Base-by-base conservation (phyloP, 2,888 invertebrate genomes). In the Pyrrhosoma nymphula region DNA sequence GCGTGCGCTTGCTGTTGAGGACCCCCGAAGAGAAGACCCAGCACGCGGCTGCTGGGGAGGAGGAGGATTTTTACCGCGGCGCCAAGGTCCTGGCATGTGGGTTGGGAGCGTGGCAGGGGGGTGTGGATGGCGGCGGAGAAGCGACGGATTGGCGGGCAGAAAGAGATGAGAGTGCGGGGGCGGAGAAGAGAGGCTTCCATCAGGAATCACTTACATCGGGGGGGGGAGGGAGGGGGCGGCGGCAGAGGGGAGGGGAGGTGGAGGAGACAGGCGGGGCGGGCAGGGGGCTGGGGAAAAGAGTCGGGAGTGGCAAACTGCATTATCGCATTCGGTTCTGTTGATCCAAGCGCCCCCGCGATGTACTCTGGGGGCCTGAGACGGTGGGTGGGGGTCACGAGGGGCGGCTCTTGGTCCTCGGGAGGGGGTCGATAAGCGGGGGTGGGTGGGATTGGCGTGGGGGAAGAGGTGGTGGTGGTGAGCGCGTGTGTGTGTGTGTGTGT, bases 261-360 rank as follows among this genome's bases (percentile, higher is more conserved):
- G 2, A 18, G 8, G n/a, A n/a, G n/a, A n/a, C n/a, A n/a, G 35
- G 82, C 10, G 82, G 14, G n/a, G 14, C 35, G 16, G 35, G 82
- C 4, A 82, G 82, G 35, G 35, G 6, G 26, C 26, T 16, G 35
- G 82, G 60, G 60, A 60, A 35, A 82, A 82, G 82, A 82, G 82
- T 16, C 30, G 82, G 82, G 30, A 35, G 82, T 35, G 82, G 14
- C 82, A 82, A 82, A 82, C 82, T 82, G 82, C 82, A 82, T 82
- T 82, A 82, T 82, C 82, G 30, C 82, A 82, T 82, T 82, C 82
- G 35, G 35, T 26, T 82, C 82, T 18, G 82, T 35, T 82, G 82
- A 82, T 82, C 82, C 82, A 35, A 82, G 82, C 82, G 16, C 35
- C 35, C 82, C 26, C 16, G 30, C 26, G 47, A 47, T 69, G 69